Conservation (phyloP, 2,797 vertebrate species). For the Harpagifer antarcticus region DNA sequence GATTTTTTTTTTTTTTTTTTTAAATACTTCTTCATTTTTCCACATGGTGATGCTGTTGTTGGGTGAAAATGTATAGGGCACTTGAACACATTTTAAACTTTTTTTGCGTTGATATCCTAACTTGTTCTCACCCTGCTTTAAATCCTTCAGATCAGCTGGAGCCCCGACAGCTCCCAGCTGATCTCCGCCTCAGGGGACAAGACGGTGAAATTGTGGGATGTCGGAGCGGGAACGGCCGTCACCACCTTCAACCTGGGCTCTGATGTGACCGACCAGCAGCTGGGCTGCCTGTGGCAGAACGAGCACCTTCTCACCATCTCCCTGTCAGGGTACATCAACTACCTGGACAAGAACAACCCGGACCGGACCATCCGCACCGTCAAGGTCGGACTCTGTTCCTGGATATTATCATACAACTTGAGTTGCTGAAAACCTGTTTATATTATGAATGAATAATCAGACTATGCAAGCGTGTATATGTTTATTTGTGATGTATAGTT, state of each 20-base stretch:
- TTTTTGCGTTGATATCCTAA: not conserved
- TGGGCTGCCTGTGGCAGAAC: constrained; percentile 98
- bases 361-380: constrained; percentile 89
- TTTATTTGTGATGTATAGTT: not conserved
- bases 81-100: not conserved
- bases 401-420: not conserved
- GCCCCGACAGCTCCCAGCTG: constrained; percentile 91
- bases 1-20: not conserved
- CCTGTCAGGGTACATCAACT: constrained; percentile 96
- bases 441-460: not conserved
- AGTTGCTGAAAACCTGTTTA: not conserved
- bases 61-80: constrained; percentile 3
- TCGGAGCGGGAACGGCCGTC: constrained; percentile 86
- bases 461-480: not conserved
- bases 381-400: constrained; percentile 85
- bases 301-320: constrained; percentile 93
- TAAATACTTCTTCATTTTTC: not conserved
- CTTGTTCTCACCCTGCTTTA: not conserved
- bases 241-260: constrained; percentile 93
- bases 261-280: constrained; percentile 92
- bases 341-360: constrained; percentile 96
- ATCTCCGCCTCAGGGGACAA: constrained; percentile 98
- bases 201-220: constrained; percentile 97
- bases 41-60: not conserved
- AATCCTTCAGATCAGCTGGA: constrained; percentile 87